These are phyloP conservation scores for Lithobius niger DNA, from an alignment of 1,140 invertebrate genomes.

Conservation along the genomic window DNA sequence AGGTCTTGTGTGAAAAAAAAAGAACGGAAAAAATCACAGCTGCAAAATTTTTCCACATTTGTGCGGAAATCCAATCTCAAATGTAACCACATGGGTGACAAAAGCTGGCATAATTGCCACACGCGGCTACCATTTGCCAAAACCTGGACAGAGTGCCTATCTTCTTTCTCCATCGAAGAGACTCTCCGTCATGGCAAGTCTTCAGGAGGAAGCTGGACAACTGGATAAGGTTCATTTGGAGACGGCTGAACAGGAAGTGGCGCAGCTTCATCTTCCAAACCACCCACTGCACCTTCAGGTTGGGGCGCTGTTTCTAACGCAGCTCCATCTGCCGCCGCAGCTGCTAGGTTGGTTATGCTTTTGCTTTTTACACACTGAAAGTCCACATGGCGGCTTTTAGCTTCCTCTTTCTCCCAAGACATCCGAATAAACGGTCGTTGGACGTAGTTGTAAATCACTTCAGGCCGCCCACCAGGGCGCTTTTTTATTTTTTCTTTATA, in stretches of 20 bases:
- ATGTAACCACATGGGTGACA: not conserved
- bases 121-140: too few relatives aligned
- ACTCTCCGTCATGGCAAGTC: conserved; percentile 17
- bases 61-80: too few relatives aligned
- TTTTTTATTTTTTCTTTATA: conserved; percentile 88
- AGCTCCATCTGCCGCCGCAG: conserved; percentile 75
- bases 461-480: conserved; percentile 34
- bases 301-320: conserved; percentile 33
- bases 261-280: conserved; percentile 21
- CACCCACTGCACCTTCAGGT: conserved; percentile 22
- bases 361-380: conserved; percentile 94
- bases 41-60: too few relatives aligned
- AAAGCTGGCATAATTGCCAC: too few relatives aligned
- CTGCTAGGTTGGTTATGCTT: conserved; percentile 81
- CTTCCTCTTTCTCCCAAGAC: conserved; percentile 99
- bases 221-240: conserved; percentile 32
- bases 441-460: conserved; percentile 99
- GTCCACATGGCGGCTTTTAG: conserved; percentile 96
- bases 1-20: too few relatives aligned
- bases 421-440: conserved; percentile 99
- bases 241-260: conserved; percentile 30
- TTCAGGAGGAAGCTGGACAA: conserved; percentile 30
- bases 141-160: too few relatives aligned
- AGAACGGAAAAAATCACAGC: too few relatives aligned
- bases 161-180: too few relatives aligned